Conservation (phyloP, 64 coral and sea anemone species). For the Montipora cactus region DNA sequence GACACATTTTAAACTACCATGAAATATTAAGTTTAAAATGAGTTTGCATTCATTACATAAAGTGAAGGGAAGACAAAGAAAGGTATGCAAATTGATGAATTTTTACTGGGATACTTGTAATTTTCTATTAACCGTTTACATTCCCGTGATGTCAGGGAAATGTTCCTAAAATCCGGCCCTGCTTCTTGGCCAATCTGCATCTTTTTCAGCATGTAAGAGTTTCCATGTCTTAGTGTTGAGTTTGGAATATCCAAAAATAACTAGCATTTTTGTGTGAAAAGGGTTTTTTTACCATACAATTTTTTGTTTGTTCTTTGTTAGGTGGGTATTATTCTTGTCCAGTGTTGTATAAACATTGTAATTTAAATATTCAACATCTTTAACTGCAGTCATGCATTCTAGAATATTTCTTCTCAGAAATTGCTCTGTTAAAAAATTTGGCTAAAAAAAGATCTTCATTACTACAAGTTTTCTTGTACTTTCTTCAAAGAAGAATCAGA, state of each 20-base stretch:
- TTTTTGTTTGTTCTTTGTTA: conserved; percentile 23
- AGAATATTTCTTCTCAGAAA: neutral
- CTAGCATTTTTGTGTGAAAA: neutral
- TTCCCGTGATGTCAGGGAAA: neutral
- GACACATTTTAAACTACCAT: neutral
- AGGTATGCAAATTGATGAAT: conserved; percentile 7
- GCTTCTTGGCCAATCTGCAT: neutral
- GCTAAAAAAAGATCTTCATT: neutral
- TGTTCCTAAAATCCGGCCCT: neutral
- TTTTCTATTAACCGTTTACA: conserved; percentile 1
- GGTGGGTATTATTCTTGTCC: neutral
- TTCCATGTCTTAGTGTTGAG: conserved; percentile 2
- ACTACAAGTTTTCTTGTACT: neutral
- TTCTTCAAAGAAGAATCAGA: neutral
- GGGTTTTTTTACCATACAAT: neutral
- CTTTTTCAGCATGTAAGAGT: neutral
- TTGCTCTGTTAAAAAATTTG: neutral
- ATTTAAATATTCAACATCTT: neutral
- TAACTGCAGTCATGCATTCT: conserved; percentile 27
- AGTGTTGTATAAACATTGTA: conserved; percentile 39
- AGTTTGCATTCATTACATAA: neutral
- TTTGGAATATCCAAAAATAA: neutral
- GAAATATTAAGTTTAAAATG: neutral
- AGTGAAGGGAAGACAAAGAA: neutral
- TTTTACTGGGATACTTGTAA: neutral